These are phyloP conservation scores for Pyrrhia umbra DNA, from an alignment of 2,888 invertebrate genomes.

Conservation along the genomic window DNA sequence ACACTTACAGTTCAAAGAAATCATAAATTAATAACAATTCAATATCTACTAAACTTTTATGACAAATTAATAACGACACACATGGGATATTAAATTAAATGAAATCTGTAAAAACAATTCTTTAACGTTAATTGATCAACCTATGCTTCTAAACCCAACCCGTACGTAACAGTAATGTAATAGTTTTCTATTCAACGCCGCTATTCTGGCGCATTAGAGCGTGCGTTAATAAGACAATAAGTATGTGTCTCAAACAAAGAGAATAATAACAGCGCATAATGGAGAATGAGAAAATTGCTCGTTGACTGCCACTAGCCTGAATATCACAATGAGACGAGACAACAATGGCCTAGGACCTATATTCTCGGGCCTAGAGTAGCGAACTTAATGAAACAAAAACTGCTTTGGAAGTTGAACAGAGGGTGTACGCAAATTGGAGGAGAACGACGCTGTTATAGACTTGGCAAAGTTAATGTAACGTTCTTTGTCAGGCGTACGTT, in stretches of 20 bases:
- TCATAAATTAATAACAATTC: neutral
- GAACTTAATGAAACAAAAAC: slow-evolving; percentile 85
- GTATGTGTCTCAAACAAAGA: slow-evolving; percentile 84
- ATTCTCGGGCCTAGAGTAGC: slow-evolving; percentile 78
- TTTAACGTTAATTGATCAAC: slow-evolving; percentile 2
- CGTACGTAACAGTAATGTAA: slow-evolving; percentile 17
- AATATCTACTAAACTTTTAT: neutral
- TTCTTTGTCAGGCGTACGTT: slow-evolving; percentile 55
- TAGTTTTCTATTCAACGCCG: slow-evolving; percentile 61
- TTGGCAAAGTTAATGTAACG: slow-evolving; percentile 55
- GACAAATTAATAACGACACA: neutral
- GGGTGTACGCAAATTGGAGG: slow-evolving; percentile 79
- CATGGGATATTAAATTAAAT: no score
- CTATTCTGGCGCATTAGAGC: slow-evolving; percentile 66
- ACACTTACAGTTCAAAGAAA: neutral
- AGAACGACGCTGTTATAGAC: slow-evolving; percentile 59
- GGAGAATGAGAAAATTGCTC: slow-evolving; percentile 87
- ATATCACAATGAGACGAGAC: slow-evolving; percentile 83
- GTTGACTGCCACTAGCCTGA: slow-evolving; percentile 81
- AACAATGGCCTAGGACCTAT: slow-evolving; percentile 84
- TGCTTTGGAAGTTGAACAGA: slow-evolving; percentile 78
- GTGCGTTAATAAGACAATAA: slow-evolving; percentile 76
- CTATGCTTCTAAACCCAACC: slow-evolving; percentile 38
- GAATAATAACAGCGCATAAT: slow-evolving; percentile 85
- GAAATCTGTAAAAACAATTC: neutral